Evolutionary conservation across 2,888 invertebrate genomes (phyloP), one percentile per base, ranked within the genome.

Genomic region (Pyrrhia umbra): DNA sequence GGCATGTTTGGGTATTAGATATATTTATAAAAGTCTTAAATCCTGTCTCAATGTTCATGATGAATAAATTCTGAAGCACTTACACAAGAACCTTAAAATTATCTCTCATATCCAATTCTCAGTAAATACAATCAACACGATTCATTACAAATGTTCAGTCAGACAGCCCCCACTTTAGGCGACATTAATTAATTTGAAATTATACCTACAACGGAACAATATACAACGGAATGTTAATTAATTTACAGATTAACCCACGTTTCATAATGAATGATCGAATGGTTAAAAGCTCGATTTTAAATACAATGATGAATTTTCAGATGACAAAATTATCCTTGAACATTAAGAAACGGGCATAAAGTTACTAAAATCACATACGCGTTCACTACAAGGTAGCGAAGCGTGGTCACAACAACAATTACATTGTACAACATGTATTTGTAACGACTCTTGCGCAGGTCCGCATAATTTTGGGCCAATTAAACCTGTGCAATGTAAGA

Each of bases 371-470:
- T 59, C 59, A 73, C 78, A 74, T 74, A 59, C 68, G 30, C 74
- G 46, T 25, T 76, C 39, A 71, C 16, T 50, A 67, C 59, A 68
- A 73, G 68, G 59, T 74, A 77, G 68, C 78, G 60, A 66, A 66
- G 59, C 59, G 56, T 73, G 25, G 46, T 39, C 42, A 49, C 34
- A 50, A 39, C 67, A 54, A 66, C 52, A 25, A 58, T 51, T 21
- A 43, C 18, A 51, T 72, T 77, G 37, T 72, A 77, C 56, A 71
- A 71, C 18, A 43, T 40, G n/a, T 34, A 54, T 50, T 50, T 71
- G 46, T 72, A 56, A 62, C 70, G 39, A 51, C 42, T 77, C 46
- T 72, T 72, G 77, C 77, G 77, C 67, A 74, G 74, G 46, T 47
- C 21, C 40, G 40, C 10, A 39, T 52, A 34, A 39, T 54, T 77